A percentile compares a stretch with the other conserved stretches of the same genome.
Conservation (phyloP, 2,113 vertebrate genomes). For the Rhinoptilus africanus region DNA sequence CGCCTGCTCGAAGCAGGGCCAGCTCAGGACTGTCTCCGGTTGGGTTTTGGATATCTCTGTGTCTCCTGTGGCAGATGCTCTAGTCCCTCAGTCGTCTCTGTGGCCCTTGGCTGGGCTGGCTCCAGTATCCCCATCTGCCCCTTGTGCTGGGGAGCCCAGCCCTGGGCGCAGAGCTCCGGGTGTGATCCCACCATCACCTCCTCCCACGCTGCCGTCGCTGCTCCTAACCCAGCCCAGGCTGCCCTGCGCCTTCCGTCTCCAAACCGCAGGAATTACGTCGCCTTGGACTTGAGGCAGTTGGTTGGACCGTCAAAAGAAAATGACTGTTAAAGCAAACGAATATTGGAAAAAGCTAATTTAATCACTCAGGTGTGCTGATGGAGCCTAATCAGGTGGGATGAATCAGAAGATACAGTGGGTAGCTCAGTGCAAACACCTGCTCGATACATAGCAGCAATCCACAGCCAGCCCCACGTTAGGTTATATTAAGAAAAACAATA, state of each 20-base stretch:
- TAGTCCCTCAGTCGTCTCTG: background rate
- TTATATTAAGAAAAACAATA: background rate
- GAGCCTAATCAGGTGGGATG: background rate
- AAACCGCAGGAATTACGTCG: background rate
- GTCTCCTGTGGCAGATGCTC: background rate
- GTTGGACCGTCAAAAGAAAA: background rate
- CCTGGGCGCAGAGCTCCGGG: background rate
- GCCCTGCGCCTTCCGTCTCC: background rate
- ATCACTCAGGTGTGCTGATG: background rate
- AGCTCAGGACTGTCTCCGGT: accelerated
- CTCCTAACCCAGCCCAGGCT: background rate
- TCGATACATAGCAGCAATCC: background rate
- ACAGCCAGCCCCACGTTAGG: background rate
- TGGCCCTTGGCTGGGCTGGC: background rate
- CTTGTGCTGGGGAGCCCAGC: background rate
- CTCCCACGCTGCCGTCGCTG: background rate
- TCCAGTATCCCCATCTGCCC: background rate
- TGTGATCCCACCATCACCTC: background rate
- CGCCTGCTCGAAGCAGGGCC: accelerated
- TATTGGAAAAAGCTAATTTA: background rate
- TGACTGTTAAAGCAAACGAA: background rate
- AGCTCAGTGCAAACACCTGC: background rate
- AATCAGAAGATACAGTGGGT: background rate
- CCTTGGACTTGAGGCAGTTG: background rate
- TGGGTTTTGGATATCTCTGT: background rate